Evolutionary conservation across 1,140 invertebrate genomes (phyloP).

Genomic region (Pseudomyrmex dendroicus): DNA sequence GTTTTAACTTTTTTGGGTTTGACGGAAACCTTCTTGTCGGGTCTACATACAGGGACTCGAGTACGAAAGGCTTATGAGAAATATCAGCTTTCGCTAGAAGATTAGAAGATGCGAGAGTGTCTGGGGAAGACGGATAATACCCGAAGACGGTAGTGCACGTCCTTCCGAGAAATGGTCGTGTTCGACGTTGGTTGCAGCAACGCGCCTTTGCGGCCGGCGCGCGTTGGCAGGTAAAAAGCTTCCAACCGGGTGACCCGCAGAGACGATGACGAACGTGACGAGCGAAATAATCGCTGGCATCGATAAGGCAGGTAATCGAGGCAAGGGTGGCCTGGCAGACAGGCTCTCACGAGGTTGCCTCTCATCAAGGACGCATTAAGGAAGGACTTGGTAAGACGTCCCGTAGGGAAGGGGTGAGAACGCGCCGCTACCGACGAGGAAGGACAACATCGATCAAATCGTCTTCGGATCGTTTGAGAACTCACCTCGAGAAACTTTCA

Average conservation of each 20-base stretch:
- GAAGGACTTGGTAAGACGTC: constrained; percentile 66
- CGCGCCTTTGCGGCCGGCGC: constrained; percentile 43
- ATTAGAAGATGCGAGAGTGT: constrained; percentile 17
- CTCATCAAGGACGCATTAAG: constrained; percentile 74
- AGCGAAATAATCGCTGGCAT: constrained; percentile 73
- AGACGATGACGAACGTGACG: constrained; percentile 74
- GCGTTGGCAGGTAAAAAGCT: constrained; percentile 66
- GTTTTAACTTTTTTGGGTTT: background rate
- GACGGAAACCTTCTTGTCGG: background rate
- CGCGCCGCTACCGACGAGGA: constrained; percentile 65
- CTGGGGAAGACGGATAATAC: constrained; percentile 15
- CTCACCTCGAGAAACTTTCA: constrained; percentile 50
- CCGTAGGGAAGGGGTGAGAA: constrained; percentile 73
- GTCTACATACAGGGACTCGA: background rate
- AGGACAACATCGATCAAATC: constrained; percentile 70
- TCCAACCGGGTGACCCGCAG: constrained; percentile 70
- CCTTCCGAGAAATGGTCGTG: constrained; percentile 51
- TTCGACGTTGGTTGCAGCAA: constrained; percentile 48
- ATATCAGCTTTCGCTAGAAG: constrained; percentile 60
- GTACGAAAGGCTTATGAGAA: background rate
- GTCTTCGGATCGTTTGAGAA: constrained; percentile 53
- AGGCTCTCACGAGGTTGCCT: constrained; percentile 60
- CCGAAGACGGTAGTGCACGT: constrained; percentile 32
- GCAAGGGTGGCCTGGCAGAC: constrained; percentile 2
- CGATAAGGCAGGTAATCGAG: constrained; percentile 70